phyloP scores from a whole-genome alignment of 2,888 invertebrate genomes.

The Hypena proboscidalis region DNA sequence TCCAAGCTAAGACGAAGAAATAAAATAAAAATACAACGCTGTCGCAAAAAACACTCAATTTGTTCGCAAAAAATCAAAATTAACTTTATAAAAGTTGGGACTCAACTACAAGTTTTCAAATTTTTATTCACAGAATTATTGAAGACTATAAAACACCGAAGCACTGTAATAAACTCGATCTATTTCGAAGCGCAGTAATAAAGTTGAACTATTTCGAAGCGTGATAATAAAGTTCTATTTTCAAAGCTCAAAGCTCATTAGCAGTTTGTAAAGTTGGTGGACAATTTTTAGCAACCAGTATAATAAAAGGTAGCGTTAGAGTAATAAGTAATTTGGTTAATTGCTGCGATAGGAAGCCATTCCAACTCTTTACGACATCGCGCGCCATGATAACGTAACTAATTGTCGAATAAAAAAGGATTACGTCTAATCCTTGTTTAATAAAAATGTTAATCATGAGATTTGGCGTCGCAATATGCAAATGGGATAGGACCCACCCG shows the following conservation, averaged over 20 bases:
- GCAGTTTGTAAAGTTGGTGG: conserved; percentile 56
- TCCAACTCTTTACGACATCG: conserved; percentile 82
- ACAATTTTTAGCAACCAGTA: conserved; percentile 55
- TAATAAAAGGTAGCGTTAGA: conserved; percentile 63
- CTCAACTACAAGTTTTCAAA: conserved; percentile 19
- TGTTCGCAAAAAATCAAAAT: conserved; percentile 34
- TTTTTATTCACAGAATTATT: conserved; percentile 29
- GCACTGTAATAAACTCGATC: conserved; percentile 22
- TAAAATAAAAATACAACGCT: conserved; percentile 17
- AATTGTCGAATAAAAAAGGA: conserved; percentile 85
- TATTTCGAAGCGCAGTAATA: conserved; percentile 15
- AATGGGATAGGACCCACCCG: conserved; percentile 68
- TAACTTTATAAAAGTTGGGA: conserved; percentile 33
- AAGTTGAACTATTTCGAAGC: conserved; percentile 19
- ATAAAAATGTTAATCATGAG: conserved; percentile 85
- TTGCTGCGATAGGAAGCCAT: conserved; percentile 75
- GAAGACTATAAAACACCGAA: conserved; percentile 24
- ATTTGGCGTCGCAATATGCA: conserved; percentile 77
- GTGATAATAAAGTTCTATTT: conserved; percentile 25
- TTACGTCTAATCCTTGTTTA: conserved; percentile 81
- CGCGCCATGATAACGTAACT: conserved; percentile 77
- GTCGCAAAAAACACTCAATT: conserved; percentile 29
- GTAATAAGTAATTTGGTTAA: conserved; percentile 78
- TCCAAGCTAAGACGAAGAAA: conserved; percentile 6
- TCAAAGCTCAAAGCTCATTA: conserved; percentile 46